phyloP scores from a whole-genome alignment of 2,888 invertebrate species.

The Sinotaia quadrata region DNA sequence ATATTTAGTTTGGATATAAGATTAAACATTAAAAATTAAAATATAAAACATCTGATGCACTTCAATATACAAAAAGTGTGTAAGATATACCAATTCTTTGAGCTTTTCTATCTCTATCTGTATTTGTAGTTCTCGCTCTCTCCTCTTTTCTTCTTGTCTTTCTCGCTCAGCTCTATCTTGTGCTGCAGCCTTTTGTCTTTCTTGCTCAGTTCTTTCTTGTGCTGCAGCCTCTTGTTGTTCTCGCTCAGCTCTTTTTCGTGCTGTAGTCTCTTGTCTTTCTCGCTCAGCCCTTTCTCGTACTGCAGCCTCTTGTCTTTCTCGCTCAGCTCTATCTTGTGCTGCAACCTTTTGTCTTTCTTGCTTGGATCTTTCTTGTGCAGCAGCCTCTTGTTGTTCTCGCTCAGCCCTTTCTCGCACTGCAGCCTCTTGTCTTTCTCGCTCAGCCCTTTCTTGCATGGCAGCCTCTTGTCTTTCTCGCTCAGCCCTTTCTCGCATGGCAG shows the following conservation, averaged over 20 bases:
- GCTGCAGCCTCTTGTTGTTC: not conserved
- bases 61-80: too few species aligned
- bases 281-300: slow-evolving; percentile 47
- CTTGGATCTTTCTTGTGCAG: too few species aligned
- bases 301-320: slow-evolving; percentile 45
- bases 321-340: slow-evolving; percentile 47
- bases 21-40: too few species aligned
- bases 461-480: slow-evolving; percentile 51
- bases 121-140: slow-evolving; percentile 48
- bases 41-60: too few species aligned
- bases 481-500: slow-evolving; percentile 41
- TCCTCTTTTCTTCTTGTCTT: slow-evolving; percentile 49
- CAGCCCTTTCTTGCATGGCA: slow-evolving; percentile 43
- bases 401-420: not conserved
- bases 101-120: slow-evolving; percentile 50
- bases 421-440: slow-evolving; percentile 43
- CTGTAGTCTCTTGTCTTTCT: slow-evolving; percentile 37
- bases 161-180: slow-evolving; percentile 51
- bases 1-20: too few species aligned
- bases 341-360: slow-evolving; percentile 46
- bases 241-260: not conserved
- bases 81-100: slow-evolving; percentile 49
- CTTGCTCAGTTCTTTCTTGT: too few species aligned
- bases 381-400: not conserved
- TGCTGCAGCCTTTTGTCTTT: slow-evolving; percentile 45